phyloP scores from a whole-genome alignment of 1,140 invertebrate species.

The Bradysia coprophila region DNA sequence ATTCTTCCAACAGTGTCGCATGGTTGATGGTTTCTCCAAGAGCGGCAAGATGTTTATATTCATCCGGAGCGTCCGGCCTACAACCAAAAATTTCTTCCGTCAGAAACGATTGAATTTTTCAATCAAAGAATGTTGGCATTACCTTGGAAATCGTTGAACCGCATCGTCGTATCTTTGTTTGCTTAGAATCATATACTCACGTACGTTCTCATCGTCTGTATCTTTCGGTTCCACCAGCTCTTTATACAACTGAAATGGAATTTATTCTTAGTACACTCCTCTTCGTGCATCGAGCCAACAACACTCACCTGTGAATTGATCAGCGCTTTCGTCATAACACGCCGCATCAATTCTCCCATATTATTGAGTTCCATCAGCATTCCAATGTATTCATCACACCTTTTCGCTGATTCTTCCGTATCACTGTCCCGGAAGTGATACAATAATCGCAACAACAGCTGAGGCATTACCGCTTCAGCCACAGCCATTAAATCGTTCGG shows the following conservation, averaged over 20 bases:
- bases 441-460: conserved; percentile 71
- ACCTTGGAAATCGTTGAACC: conserved; percentile 49
- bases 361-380: conserved; percentile 86
- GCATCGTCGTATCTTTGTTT: conserved; percentile 62
- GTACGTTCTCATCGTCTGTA: conserved; percentile 41
- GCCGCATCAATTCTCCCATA: conserved; percentile 86
- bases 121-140: background rate
- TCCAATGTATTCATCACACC: conserved; percentile 66
- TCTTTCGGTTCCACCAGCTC: conserved; percentile 37
- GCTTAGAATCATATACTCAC: conserved; percentile 54
- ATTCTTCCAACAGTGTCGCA: conserved; percentile 80
- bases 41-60: conserved; percentile 59
- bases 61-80: conserved; percentile 58
- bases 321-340: conserved; percentile 75
- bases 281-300: background rate
- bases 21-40: conserved; percentile 62
- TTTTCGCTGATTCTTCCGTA: conserved; percentile 37
- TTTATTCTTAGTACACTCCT: too few species aligned
- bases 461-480: conserved; percentile 83
- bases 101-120: background rate
- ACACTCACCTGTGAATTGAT: conserved; percentile 55
- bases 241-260: conserved; percentile 31
- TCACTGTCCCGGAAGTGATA: conserved; percentile 77
- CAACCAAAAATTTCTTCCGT: too few species aligned
- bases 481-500: conserved; percentile 77